phyloP scores from a whole-genome alignment of 2,797 vertebrate species.

The Poecilia gillii region DNA sequence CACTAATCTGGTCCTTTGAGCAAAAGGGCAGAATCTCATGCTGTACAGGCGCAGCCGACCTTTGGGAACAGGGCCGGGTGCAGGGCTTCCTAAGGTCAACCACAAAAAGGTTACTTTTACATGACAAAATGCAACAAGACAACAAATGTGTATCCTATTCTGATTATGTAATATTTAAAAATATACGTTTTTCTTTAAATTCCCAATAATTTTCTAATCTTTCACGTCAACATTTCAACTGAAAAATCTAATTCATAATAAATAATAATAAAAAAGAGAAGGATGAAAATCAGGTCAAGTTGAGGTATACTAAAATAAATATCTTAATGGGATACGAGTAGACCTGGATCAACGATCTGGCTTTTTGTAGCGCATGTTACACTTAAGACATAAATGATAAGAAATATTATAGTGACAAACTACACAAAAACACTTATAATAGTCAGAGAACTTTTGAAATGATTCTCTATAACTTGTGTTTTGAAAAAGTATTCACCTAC shows the following conservation, averaged over 20 bases:
- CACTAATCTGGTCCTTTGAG: constrained; percentile 87
- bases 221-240: not conserved
- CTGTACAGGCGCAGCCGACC: constrained; percentile 88
- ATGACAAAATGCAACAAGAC: not conserved
- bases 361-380: not conserved
- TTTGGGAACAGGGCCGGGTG: constrained; percentile 85
- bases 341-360: not conserved
- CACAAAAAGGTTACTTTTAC: not conserved
- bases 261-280: not conserved
- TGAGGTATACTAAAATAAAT: not conserved
- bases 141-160: not conserved
- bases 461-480: not conserved
- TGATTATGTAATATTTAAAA: not conserved
- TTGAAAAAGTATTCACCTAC: not conserved
- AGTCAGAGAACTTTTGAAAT: no score
- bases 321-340: not conserved
- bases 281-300: not conserved
- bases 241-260: not conserved
- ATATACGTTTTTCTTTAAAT: not conserved
- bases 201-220: not conserved
- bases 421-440: no score
- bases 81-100: constrained; percentile 77
- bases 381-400: not conserved
- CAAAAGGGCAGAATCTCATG: constrained; percentile 95
- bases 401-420: no score